phyloP scores from a whole-genome alignment of 2,888 invertebrate genomes.

The Phalera bucephala region DNA sequence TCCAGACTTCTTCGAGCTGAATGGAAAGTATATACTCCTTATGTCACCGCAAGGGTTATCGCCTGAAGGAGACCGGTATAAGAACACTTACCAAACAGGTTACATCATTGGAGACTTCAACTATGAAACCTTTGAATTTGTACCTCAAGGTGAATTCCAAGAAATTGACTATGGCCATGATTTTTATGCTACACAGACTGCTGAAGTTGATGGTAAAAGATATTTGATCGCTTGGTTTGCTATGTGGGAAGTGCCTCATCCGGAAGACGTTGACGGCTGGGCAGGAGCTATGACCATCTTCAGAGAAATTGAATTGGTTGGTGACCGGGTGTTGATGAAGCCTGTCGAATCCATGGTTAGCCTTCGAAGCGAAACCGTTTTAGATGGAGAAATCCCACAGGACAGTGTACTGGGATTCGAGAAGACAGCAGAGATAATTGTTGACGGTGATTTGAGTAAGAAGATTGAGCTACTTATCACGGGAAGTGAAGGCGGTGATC shows the following conservation, averaged over 20 bases:
- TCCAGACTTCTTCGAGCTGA: constrained; percentile 75
- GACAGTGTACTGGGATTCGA: constrained; percentile 41
- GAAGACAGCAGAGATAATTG: constrained; percentile 58
- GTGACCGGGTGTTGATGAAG: constrained; percentile 56
- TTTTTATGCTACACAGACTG: constrained; percentile 73
- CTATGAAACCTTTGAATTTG: constrained; percentile 64
- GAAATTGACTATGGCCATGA: constrained; percentile 76
- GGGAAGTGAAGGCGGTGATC: constrained; percentile 55
- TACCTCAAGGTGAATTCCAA: constrained; percentile 59
- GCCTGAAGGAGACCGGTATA: constrained; percentile 65
- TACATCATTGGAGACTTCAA: constrained; percentile 71
- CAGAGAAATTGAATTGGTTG: constrained; percentile 56
- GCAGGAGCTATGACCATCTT: constrained; percentile 67
- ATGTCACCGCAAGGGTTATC: constrained; percentile 72
- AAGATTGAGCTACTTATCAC: constrained; percentile 51
- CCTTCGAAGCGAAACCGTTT: constrained; percentile 44
- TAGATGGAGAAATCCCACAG: constrained; percentile 36
- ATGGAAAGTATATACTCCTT: constrained; percentile 65
- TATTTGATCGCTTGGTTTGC: constrained; percentile 69
- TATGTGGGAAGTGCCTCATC: constrained; percentile 68
- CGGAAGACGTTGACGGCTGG: constrained; percentile 71
- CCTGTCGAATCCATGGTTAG: constrained; percentile 53
- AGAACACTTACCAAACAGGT: constrained; percentile 64
- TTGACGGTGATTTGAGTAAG: constrained; percentile 45
- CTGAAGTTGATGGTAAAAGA: constrained; percentile 57